These are phyloP conservation scores for Taxidea taxus DNA, from an alignment of 2,113 vertebrate genomes.

Conservation along the genomic window DNA sequence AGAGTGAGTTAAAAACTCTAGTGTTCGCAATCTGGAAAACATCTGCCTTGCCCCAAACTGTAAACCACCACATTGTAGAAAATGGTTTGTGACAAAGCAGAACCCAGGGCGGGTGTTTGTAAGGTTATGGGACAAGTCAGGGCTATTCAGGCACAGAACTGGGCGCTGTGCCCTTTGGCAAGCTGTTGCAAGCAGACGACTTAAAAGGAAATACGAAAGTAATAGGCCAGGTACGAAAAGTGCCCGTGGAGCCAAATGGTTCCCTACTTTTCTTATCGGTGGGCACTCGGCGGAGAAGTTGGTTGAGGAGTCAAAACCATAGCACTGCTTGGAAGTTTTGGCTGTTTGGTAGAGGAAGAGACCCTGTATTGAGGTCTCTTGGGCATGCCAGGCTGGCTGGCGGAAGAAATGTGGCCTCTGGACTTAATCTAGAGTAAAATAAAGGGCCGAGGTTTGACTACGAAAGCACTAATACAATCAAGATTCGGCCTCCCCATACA, in stretches of 20 bases:
- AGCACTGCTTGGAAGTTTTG: background rate
- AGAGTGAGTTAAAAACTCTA: slow-evolving; percentile 59
- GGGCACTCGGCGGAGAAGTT: background rate
- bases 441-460: background rate
- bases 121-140: slow-evolving; percentile 51
- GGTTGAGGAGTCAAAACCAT: background rate
- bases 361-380: background rate
- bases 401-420: background rate
- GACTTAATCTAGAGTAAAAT: background rate
- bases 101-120: background rate
- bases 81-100: slow-evolving; percentile 66
- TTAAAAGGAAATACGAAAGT: slow-evolving; percentile 31
- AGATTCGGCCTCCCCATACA: background rate
- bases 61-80: slow-evolving; percentile 46
- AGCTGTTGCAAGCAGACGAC: background rate
- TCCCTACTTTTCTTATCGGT: background rate
- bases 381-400: background rate
- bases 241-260: background rate
- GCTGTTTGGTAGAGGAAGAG: background rate
- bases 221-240: slow-evolving; percentile 7
- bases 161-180: slow-evolving; percentile 19
- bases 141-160: slow-evolving; percentile 34
- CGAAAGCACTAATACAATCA: background rate
- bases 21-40: slow-evolving; percentile 72
- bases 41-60: slow-evolving; percentile 64